These are phyloP conservation scores for Tadarida brasiliensis DNA, from an alignment of 2,797 vertebrate genomes.

Conservation along the genomic window DNA sequence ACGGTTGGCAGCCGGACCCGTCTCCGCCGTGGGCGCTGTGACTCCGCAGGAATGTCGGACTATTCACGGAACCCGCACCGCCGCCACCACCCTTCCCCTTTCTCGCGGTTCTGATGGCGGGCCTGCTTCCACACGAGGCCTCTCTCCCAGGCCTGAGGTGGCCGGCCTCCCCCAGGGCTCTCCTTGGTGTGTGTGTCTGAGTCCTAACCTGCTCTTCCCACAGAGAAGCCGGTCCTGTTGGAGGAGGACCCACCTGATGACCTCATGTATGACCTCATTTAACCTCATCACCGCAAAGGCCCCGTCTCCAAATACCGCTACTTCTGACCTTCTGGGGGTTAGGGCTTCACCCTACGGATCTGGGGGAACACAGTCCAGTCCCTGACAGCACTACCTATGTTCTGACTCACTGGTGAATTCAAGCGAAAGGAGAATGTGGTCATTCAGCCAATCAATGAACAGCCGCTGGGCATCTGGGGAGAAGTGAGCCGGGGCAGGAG, in stretches of 20 bases:
- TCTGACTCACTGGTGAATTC: background rate
- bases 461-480: fast-evolving
- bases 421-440: fast-evolving
- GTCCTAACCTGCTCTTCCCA: too few species aligned
- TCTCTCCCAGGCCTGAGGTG: background rate
- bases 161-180: fast-evolving
- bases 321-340: background rate
- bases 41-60: background rate
- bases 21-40: background rate
- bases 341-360: fast-evolving
- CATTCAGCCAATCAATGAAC: fast-evolving
- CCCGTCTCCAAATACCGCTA: background rate
- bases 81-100: too few species aligned
- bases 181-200: too few species aligned
- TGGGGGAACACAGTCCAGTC: fast-evolving
- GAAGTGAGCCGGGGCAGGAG: background rate
- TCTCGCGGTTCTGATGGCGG: fast-evolving
- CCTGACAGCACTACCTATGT: fast-evolving
- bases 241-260: background rate
- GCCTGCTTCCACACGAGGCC: background rate
- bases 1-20: background rate
- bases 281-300: background rate
- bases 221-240: fast-evolving
- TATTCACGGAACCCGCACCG: background rate
- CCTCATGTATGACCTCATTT: background rate